These are phyloP conservation scores for Parauchenoglanis punctatus DNA, from an alignment of 2,797 vertebrate genomes.

Conservation along the genomic window DNA sequence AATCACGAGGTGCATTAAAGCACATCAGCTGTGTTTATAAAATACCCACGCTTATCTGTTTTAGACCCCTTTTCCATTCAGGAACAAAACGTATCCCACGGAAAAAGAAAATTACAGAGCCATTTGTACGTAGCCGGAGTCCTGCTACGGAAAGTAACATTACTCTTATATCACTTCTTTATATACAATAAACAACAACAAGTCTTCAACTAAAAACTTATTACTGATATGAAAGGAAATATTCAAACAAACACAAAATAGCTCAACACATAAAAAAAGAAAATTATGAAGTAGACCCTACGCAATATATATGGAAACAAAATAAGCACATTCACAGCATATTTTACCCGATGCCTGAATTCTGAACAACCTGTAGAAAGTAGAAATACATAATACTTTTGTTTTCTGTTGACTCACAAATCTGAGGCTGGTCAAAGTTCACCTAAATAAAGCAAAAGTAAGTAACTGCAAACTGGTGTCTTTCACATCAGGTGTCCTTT, in stretches of 20 bases:
- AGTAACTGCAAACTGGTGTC: not conserved
- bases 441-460: not conserved
- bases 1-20: not conserved
- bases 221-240: not conserved
- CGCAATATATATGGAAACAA: not conserved
- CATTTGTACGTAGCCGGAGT: not conserved
- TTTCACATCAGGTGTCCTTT: not conserved
- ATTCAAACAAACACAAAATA: not conserved
- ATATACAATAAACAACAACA: not conserved
- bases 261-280: not conserved
- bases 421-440: not conserved
- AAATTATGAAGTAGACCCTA: not conserved
- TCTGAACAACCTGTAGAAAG: not conserved
- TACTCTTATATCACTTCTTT: not conserved
- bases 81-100: not conserved
- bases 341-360: not conserved
- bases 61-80: not conserved
- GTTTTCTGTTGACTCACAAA: not conserved
- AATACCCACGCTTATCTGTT: not conserved
- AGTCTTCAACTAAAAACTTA: not conserved
- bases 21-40: not conserved
- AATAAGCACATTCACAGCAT: not conserved
- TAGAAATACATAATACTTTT: not conserved
- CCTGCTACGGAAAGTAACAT: not conserved
- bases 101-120: not conserved